Base-by-base conservation (phyloP, 2,113 vertebrate species). In the Podarcis raffonei region DNA sequence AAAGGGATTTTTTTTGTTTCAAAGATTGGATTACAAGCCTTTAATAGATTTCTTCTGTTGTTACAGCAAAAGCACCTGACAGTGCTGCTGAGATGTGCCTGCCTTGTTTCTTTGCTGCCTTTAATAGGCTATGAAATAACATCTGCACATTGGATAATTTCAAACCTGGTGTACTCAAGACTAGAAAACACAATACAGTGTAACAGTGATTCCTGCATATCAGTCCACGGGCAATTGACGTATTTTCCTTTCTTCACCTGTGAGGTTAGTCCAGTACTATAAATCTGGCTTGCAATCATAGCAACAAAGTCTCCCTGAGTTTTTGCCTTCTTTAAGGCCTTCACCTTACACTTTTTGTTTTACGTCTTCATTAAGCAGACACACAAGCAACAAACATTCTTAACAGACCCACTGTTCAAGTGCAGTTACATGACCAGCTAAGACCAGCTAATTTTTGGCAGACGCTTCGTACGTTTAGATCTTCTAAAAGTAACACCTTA, bases 51-150 rank as follows among this genome's bases (percentile, higher is more conserved):
- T 22, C 16, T 13, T 59, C 32, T 91, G 85, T 83, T 90, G 80
- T 91, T 93, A 91, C 0, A 86, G 85, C 83, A 37, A 92, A 81
- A 71, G 27, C 90, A 80, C 88, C 81, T 85, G 90, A 83, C 88
- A 85, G 92, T 92, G 48, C 88, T 92, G 57, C 88, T 92, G 92
- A 92, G 78, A 39, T 87, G 42, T 83, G 39, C 92, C 92, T 94
- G 81, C 84, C 65, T 86, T 90, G 76, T 48, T 53, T 91, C 90
- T 89, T 85, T 95, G 87, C 83, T 89, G 74, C 66, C 35, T 25
- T 82, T 83, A 90, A 66, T 89, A 87, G 65, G 72, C 87, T 92
- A 88, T 91, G 93, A 95, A 96, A 95, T 48, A 32, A 91, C 89
- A 72, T n/a, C 90, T 89, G 84, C 94, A 35, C 94, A 92, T 92